Percentiles rank a stretch among this genome's conserved stretches.
These are phyloP conservation scores for Ictalurus furcatus DNA, from an alignment of 2,113 vertebrate genomes.

Conservation along the genomic window DNA sequence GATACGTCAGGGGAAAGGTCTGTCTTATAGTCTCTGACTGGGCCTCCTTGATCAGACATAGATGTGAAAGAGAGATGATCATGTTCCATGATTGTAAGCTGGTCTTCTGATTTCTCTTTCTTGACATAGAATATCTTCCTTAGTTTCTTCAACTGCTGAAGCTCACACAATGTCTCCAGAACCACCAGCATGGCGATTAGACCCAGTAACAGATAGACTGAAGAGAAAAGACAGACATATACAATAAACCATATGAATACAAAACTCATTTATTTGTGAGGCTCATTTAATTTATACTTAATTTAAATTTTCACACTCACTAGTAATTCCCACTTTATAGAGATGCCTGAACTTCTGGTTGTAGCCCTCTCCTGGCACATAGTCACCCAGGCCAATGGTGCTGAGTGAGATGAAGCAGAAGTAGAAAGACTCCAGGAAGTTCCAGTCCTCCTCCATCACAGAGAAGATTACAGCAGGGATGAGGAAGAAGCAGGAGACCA, in stretches of 20 bases:
- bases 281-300: background rate
- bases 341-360: constrained; percentile 80
- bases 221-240: background rate
- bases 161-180: constrained; percentile 93
- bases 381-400: constrained; percentile 95
- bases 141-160: constrained; percentile 86
- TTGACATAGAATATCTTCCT: constrained; percentile 86
- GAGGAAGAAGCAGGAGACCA: constrained; percentile 79
- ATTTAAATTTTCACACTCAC: constrained; percentile 31
- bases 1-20: constrained; percentile 71
- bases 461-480: constrained; percentile 88
- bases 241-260: background rate
- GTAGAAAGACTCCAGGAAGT: constrained; percentile 94
- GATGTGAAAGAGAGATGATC: constrained; percentile 87
- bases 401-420: constrained; percentile 98
- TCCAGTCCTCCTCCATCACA: constrained; percentile 86
- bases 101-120: constrained; percentile 66
- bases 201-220: constrained; percentile 89
- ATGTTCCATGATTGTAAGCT: constrained; percentile 58
- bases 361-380: constrained; percentile 91
- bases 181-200: constrained; percentile 89
- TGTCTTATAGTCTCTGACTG: constrained; percentile 75
- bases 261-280: background rate
- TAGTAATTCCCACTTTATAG: constrained; percentile 85
- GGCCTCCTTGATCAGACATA: constrained; percentile 81